A percentile compares a stretch with the other conserved stretches of the same genome.
Conservation (phyloP, 2,888 invertebrate species). For the Bellardia bayeri region DNA sequence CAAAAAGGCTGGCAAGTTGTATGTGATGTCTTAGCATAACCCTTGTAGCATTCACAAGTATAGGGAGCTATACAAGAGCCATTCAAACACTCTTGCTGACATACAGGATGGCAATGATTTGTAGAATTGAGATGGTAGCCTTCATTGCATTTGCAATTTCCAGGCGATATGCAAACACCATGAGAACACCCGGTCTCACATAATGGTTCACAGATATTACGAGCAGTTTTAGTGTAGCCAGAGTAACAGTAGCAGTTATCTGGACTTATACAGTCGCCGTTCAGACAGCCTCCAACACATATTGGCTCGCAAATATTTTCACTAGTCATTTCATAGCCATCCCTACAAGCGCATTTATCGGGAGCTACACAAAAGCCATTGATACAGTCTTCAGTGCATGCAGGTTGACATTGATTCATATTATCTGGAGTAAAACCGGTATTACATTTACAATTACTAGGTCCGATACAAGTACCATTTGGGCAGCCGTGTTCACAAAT, state of each 20-base stretch:
- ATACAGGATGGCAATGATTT: conserved; percentile 69
- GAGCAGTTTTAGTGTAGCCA: conserved; percentile 19
- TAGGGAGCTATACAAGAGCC: conserved; percentile 78
- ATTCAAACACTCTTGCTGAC: conserved; percentile 76
- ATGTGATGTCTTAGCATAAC: conserved; percentile 12
- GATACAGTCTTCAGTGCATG: conserved; percentile 85
- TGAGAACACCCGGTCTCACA: conserved; percentile 87
- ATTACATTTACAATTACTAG: conserved; percentile 77
- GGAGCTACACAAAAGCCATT: conserved; percentile 89
- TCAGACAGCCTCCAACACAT: conserved; percentile 76
- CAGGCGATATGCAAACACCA: conserved; percentile 88
- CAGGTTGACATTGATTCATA: conserved; percentile 57
- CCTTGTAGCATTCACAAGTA: conserved; percentile 76
- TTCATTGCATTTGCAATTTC: conserved; percentile 80
- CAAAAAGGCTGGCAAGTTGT: conserved; percentile 74
- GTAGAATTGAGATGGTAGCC: conserved; percentile 65
- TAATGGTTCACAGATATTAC: conserved; percentile 70
- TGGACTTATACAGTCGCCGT: conserved; percentile 80
- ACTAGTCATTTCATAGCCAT: conserved; percentile 75
- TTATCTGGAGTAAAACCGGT: not conserved
- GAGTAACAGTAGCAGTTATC: conserved; percentile 76
- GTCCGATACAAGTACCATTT: conserved; percentile 80
- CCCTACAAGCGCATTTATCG: conserved; percentile 82
- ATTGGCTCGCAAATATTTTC: conserved; percentile 84
- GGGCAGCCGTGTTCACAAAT: conserved; percentile 76